Evolutionary conservation across 2,113 vertebrate genomes (phyloP).

Genomic region (Ammodytes marinus): DNA sequence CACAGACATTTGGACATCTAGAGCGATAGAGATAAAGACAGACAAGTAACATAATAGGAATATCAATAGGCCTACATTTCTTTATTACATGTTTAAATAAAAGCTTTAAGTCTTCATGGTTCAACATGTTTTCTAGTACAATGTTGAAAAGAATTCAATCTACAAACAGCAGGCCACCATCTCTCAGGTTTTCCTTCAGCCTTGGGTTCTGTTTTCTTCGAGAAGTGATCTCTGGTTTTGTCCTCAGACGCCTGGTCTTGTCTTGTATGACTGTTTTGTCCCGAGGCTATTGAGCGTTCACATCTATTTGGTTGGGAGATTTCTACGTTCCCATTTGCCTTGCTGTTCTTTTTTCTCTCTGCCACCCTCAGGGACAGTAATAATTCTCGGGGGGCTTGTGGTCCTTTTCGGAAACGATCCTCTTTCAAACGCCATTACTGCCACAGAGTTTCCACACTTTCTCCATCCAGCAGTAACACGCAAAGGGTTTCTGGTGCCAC

Average conservation of each 20-base stretch:
- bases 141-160: neutral
- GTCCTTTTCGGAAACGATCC: constrained; percentile 42
- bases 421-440: constrained; percentile 30
- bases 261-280: constrained; percentile 45
- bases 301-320: constrained; percentile 27
- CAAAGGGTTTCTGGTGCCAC: constrained; percentile 12
- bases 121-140: neutral
- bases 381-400: constrained; percentile 31
- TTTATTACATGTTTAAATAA: neutral
- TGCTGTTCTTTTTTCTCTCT: constrained; percentile 13
- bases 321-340: constrained; percentile 42
- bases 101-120: neutral
- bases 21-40: neutral
- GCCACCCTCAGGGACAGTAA: constrained; percentile 41
- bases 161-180: constrained; percentile 42
- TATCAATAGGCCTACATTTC: neutral
- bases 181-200: constrained; percentile 45
- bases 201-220: constrained; percentile 18
- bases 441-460: constrained; percentile 17
- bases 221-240: constrained; percentile 35
- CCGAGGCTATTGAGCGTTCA: constrained; percentile 33
- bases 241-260: constrained; percentile 44
- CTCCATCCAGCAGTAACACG: constrained; percentile 18
- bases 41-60: neutral
- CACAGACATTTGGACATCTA: neutral